A percentile compares a stretch with the other conserved stretches of the same genome.
Conservation (phyloP, 2,797 vertebrate species). For the Tokudaia tokunoshimensis region DNA sequence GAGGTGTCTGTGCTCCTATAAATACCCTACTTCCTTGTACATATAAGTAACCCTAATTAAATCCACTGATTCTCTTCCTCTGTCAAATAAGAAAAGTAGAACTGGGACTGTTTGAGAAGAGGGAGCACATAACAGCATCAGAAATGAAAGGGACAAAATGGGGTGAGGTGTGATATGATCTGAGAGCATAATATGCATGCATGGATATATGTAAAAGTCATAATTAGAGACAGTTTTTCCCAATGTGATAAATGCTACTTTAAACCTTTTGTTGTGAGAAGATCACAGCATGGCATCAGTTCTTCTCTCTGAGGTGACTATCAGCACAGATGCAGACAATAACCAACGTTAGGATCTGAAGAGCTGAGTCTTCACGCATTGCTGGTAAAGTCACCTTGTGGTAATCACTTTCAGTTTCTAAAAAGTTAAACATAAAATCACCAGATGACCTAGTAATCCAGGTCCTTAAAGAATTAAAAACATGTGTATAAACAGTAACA, state of each 20-base stretch:
- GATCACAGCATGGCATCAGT: background rate
- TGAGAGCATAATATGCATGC: background rate
- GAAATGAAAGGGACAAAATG: background rate
- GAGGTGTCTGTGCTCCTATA: background rate
- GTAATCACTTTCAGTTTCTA: too few species aligned
- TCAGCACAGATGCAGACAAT: background rate
- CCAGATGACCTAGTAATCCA: background rate
- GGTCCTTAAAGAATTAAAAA: background rate
- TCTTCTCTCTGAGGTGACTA: too few species aligned
- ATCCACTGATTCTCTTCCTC: background rate
- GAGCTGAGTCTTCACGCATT: background rate
- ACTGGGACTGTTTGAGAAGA: background rate
- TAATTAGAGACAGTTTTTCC: background rate
- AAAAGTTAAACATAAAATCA: background rate
- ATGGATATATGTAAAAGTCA: background rate
- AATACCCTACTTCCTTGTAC: too few species aligned
- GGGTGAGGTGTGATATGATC: background rate
- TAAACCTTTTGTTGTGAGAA: background rate
- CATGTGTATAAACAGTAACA: background rate
- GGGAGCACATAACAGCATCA: too few species aligned
- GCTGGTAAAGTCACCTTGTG: background rate
- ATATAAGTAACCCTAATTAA: background rate
- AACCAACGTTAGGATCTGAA: fast-evolving
- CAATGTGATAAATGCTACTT: background rate
- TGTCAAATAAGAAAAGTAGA: background rate